phyloP scores from a whole-genome alignment of 2,888 invertebrate species.

The Morpho deidamia region DNA sequence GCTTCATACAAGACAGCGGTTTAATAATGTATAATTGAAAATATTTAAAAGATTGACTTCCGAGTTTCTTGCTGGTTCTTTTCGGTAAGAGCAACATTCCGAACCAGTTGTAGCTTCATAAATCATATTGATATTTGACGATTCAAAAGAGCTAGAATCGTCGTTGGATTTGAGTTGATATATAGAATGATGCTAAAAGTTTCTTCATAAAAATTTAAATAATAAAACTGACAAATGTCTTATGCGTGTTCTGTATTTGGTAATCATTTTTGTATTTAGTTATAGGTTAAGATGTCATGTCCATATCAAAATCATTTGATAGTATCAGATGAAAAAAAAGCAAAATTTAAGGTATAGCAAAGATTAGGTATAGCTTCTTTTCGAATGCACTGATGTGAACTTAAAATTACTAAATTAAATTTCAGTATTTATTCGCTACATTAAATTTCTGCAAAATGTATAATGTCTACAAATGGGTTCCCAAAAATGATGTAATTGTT shows the following conservation, averaged over 20 bases:
- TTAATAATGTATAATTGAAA: too few relatives aligned
- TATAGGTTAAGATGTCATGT: slow-evolving; percentile 65
- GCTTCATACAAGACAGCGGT: too few relatives aligned
- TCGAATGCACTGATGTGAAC: neutral
- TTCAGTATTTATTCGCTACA: neutral
- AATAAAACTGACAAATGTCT: slow-evolving; percentile 2
- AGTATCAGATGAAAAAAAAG: slow-evolving; percentile 35
- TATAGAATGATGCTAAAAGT: neutral
- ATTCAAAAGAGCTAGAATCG: too few relatives aligned
- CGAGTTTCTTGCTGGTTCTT: too few relatives aligned
- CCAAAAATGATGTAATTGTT: slow-evolving; percentile 12
- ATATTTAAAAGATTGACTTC: too few relatives aligned
- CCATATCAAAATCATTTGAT: slow-evolving; percentile 70
- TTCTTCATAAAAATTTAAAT: neutral
- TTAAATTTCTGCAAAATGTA: slow-evolving; percentile 16
- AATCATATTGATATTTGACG: too few relatives aligned
- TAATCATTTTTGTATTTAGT: slow-evolving; percentile 13
- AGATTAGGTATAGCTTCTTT: slow-evolving; percentile 34
- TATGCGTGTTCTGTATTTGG: neutral
- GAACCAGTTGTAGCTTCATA: too few relatives aligned
- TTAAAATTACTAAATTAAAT: too few relatives aligned
- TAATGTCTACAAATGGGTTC: neutral
- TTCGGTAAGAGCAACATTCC: too few relatives aligned
- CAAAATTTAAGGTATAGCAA: slow-evolving; percentile 38
- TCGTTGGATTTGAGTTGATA: too few relatives aligned